Evolutionary conservation across 2,797 vertebrate genomes (phyloP), one percentile per base, ranked within the genome.

Genomic region (Geotria australis): DNA sequence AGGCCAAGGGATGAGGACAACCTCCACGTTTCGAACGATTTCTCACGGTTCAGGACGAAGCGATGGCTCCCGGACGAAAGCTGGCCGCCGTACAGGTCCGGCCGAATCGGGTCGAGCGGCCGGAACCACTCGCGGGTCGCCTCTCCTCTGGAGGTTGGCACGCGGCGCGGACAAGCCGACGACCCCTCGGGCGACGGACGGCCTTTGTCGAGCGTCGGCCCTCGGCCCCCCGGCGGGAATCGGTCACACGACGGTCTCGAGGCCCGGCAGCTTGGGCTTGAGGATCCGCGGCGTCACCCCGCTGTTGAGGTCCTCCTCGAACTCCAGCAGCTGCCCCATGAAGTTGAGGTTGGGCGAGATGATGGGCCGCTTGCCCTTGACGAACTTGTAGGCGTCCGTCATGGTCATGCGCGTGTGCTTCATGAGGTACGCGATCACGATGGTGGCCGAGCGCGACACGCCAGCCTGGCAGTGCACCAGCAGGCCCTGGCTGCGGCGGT

Each of bases 351-450:
- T 98, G 2, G 91, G 91, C 58, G 91, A 98, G 70, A 98, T 96
- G 68, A 98, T 86, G 71, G 86, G 85, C 74, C 91, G 73, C 63
- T 89, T 80, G 72, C 83, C 78, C 72, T 96, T 98, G 61, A 98
- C 91, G 48, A 95, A 98, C 71, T 98, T 98, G 66, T 98, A 98
- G 62, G 88, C 85, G 47, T 96, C 91, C 0, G 85, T 91, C 89
- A 98, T 96, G 71, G 85, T 96, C 91, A 98, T 98, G 71, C 85
- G 79, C 1, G 84, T 94, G 81, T 95, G 91, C 77, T 98, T 98
- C 91, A 98, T 96, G 72, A 98, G 68, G 73, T 95, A 94, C 2
- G 88, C 91, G 1, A 98, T 95, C 69, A 98, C 85, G 1, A 98
- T 88, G 69, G 91, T 98, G 72, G 91, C 91, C 0, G 91, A 98